Evolutionary conservation across 1,140 invertebrate genomes (phyloP).

Genomic region (Metopolophium dirhodum): DNA sequence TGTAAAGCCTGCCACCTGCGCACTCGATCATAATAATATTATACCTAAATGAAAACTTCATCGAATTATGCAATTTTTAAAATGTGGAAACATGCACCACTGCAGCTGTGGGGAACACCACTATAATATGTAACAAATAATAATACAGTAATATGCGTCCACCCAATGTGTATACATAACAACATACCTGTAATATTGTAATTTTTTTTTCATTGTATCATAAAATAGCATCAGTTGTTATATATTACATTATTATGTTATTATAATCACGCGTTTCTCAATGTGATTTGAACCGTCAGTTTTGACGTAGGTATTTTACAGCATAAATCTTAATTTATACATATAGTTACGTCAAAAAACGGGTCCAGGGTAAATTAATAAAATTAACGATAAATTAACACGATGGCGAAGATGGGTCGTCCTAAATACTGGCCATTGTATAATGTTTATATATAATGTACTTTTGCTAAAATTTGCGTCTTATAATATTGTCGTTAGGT

Average conservation of each 20-base stretch:
- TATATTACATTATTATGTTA: neutral
- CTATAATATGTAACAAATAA: neutral
- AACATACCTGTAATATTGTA: neutral
- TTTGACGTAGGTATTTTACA: neutral
- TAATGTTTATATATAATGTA: neutral
- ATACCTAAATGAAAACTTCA: neutral
- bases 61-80: neutral
- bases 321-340: neutral
- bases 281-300: neutral
- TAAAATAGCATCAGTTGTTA: neutral
- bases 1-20: neutral
- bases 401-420: neutral
- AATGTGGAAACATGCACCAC: conserved; percentile 14
- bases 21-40: neutral
- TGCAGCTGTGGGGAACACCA: neutral
- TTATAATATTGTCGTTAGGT: neutral
- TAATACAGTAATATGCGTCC: neutral
- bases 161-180: neutral
- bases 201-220: neutral
- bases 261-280: neutral
- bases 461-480: neutral
- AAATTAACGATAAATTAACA: neutral
- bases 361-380: no score
- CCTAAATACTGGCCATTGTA: neutral
- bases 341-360: neutral